These are phyloP conservation scores for Ophion costatus DNA, from an alignment of 2,888 invertebrate genomes.

Conservation along the genomic window DNA sequence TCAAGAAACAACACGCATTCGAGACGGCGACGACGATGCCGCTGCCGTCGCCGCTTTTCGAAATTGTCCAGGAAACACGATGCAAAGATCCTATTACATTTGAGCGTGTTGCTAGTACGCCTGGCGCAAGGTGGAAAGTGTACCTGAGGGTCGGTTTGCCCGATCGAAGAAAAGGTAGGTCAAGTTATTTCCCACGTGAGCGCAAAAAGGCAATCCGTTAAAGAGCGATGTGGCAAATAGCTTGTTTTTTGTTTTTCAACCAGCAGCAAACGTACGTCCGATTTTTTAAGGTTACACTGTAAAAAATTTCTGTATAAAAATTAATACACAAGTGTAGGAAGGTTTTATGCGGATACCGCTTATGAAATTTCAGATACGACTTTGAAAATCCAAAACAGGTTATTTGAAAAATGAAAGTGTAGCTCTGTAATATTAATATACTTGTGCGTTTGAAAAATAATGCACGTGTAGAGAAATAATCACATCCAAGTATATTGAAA, in stretches of 20 bases:
- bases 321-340: too few species aligned
- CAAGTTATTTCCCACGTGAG: conserved; percentile 60
- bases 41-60: conserved; percentile 63
- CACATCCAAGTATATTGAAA: too few species aligned
- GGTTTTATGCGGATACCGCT: too few species aligned
- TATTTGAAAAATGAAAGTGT: too few species aligned
- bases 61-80: conserved; percentile 72
- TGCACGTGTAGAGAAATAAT: too few species aligned
- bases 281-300: conserved; percentile 15
- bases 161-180: conserved; percentile 63
- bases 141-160: conserved; percentile 62
- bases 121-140: conserved; percentile 76
- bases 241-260: conserved; percentile 11
- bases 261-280: neutral
- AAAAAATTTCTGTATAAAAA: too few species aligned
- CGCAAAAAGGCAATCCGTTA: conserved; percentile 35
- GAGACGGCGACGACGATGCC: conserved; percentile 69
- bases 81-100: conserved; percentile 77
- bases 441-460: too few species aligned
- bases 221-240: conserved; percentile 22
- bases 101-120: conserved; percentile 18
- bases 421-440: too few species aligned
- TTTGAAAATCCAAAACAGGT: too few species aligned
- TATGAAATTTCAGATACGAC: too few species aligned
- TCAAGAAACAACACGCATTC: conserved; percentile 45